Evolutionary conservation across 2,888 invertebrate species (phyloP), one percentile per base, ranked within the genome.

Genomic region (Dusona sp.): DNA sequence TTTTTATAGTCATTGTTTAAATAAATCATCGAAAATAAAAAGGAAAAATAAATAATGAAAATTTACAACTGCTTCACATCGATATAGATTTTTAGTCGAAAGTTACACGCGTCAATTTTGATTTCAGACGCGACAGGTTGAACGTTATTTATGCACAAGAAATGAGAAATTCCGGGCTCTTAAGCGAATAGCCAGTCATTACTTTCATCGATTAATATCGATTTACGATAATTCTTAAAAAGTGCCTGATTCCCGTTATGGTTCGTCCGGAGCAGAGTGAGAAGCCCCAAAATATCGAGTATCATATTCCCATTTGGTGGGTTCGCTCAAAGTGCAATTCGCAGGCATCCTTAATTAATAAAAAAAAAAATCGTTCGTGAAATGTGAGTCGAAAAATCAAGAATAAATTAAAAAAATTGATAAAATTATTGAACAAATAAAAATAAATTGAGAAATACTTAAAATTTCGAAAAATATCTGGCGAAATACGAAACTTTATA

Each of bases 131-230:
- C 51, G 6, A 38, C 45, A 45, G 54, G 54, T 25, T 54, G 54
- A 25, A 13, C 57, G 33, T 19, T 72, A 72, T 51, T 67, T 72
- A 64, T 72, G 61, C 29, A 36, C 16, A 48, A 36, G 29, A 16
- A 33, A 80, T 72, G 64, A 79, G 45, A 67, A 74, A 67, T 68
- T 79, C 38, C 57, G 73, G 19, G 29, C 29, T 38, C 16, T 54
- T 19, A n/a, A 42, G 16, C 64, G 48, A 73, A 65, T 42, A 80
- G 64, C 61, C 33, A 54, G 65, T 51, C 81, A 57, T 74, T 61
- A 82, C 82, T 68, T 82, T 75, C 68, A 68, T 67, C 82, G 74
- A 82, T 82, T 68, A 42, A 65, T 68, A 82, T 45, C 82, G 82
- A 75, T 75, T 82, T 82, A 75, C 68, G 75, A 75, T 74, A 82